A percentile compares a stretch with the other conserved stretches of the same genome.
Conservation (phyloP, 2,888 invertebrate species). For the Coenonympha glycerion region DNA sequence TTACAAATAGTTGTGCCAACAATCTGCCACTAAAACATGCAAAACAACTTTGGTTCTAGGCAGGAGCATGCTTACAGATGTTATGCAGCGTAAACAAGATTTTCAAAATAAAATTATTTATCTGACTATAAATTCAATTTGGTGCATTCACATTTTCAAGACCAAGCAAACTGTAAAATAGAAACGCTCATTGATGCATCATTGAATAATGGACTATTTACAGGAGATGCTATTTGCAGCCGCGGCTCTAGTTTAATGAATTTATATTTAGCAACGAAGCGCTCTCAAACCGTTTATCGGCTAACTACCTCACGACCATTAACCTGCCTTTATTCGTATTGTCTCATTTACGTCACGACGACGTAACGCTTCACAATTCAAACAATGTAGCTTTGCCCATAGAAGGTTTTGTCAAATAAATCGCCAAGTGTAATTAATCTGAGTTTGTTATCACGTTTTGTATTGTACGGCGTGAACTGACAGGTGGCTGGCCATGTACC, state of each 20-base stretch:
- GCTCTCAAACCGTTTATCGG: slow-evolving; percentile 2
- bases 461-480: too few species aligned
- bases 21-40: too few species aligned
- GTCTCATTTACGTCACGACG: slow-evolving; percentile 24
- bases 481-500: too few species aligned
- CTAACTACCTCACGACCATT: slow-evolving; percentile 27
- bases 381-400: slow-evolving; percentile 17
- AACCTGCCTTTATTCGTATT: slow-evolving; percentile 31
- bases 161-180: too few species aligned
- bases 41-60: too few species aligned
- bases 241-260: neutral
- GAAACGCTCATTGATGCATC: too few species aligned
- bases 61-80: too few species aligned
- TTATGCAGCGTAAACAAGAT: too few species aligned
- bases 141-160: too few species aligned
- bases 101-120: too few species aligned
- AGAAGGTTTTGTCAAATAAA: slow-evolving; percentile 15
- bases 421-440: neutral
- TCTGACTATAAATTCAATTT: too few species aligned
- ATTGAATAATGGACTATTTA: neutral
- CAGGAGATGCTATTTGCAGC: neutral
- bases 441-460: neutral
- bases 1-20: too few species aligned
- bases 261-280: slow-evolving; percentile 7
- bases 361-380: slow-evolving; percentile 13